These are phyloP conservation scores for Harpagifer antarcticus DNA, from an alignment of 2,797 vertebrate genomes.

Conservation along the genomic window DNA sequence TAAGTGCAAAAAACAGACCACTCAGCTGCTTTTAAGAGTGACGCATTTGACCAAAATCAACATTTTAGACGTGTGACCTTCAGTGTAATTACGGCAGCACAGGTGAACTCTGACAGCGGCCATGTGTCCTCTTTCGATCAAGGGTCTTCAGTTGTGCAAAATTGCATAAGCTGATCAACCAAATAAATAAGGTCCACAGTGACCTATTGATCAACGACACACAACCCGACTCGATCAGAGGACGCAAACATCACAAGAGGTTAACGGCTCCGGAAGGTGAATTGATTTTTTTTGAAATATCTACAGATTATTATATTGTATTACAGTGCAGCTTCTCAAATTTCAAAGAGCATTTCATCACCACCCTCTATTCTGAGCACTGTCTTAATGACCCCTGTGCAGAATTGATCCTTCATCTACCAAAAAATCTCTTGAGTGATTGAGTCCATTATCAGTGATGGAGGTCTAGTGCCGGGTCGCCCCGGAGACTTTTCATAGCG, in stretches of 20 bases:
- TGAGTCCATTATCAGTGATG: constrained; percentile 48
- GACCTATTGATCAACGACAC: constrained; percentile 28
- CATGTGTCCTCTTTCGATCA: constrained; percentile 2
- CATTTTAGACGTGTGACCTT: constrained; percentile 30
- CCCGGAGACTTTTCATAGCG: constrained; percentile 19
- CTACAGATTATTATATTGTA: constrained; percentile 31
- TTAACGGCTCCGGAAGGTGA: constrained; percentile 31
- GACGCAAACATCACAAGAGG: constrained; percentile 15
- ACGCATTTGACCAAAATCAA: background rate
- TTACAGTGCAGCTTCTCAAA: constrained; percentile 1
- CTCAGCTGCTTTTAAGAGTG: constrained; percentile 33
- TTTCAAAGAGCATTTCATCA: constrained; percentile 23
- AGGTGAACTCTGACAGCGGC: constrained; percentile 23
- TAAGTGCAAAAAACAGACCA: constrained; percentile 4
- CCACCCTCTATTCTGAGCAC: constrained; percentile 19
- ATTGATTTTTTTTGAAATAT: constrained; percentile 49
- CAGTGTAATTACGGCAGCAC: constrained; percentile 18
- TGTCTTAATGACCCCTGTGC: constrained; percentile 34
- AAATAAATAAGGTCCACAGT: constrained; percentile 15
- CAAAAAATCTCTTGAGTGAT: constrained; percentile 25
- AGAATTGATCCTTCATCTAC: constrained; percentile 31
- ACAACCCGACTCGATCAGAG: constrained; percentile 13
- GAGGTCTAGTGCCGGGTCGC: constrained; percentile 17
- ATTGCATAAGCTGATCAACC: constrained; percentile 9
- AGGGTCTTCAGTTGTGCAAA: constrained; percentile 14